A percentile compares a stretch with the other conserved stretches of the same genome.
phyloP scores from a whole-genome alignment of 2,888 invertebrate species.

The Megastigmus dorsalis region DNA sequence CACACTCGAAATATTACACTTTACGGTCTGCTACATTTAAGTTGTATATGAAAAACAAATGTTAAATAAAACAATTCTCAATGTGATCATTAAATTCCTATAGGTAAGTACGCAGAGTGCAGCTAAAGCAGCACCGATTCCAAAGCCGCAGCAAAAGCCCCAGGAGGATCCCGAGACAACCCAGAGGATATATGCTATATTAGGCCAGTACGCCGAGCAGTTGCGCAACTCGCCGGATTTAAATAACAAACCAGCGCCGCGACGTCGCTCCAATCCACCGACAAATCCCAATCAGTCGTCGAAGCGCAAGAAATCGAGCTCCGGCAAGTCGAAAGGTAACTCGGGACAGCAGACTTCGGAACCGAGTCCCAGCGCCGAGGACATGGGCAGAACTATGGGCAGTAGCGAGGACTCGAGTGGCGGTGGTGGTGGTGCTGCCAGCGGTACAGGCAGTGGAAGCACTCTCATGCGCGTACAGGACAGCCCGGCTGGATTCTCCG shows the following conservation, averaged over 20 bases:
- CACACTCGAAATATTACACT: too few relatives aligned
- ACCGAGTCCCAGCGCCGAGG: conserved; percentile 80
- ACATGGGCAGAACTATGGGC: conserved; percentile 82
- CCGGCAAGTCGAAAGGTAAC: conserved; percentile 73
- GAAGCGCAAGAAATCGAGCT: conserved; percentile 82
- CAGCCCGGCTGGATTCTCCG: conserved; percentile 72
- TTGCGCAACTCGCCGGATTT: conserved; percentile 86
- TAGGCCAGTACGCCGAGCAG: conserved; percentile 88
- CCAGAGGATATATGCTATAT: conserved; percentile 85
- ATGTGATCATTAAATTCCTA: neutral
- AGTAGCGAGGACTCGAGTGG: conserved; percentile 87
- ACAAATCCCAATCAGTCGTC: conserved; percentile 82
- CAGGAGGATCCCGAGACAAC: conserved; percentile 89
- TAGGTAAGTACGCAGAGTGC: conserved; percentile 77
- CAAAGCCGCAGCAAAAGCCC: conserved; percentile 83
- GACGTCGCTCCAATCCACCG: conserved; percentile 84
- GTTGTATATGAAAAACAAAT: neutral
- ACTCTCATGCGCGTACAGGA: conserved; percentile 69
- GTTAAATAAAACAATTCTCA: neutral
- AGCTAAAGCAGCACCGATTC: conserved; percentile 80
- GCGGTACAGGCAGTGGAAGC: neutral
- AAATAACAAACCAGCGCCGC: conserved; percentile 87
- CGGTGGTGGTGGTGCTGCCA: conserved; percentile 64
- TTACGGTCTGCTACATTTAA: too few relatives aligned
- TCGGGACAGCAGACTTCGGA: conserved; percentile 75